A percentile compares a stretch with the other conserved stretches of the same genome.
These are phyloP conservation scores for Triplophysa bombifrons DNA, from an alignment of 2,797 vertebrate genomes.

Conservation along the genomic window DNA sequence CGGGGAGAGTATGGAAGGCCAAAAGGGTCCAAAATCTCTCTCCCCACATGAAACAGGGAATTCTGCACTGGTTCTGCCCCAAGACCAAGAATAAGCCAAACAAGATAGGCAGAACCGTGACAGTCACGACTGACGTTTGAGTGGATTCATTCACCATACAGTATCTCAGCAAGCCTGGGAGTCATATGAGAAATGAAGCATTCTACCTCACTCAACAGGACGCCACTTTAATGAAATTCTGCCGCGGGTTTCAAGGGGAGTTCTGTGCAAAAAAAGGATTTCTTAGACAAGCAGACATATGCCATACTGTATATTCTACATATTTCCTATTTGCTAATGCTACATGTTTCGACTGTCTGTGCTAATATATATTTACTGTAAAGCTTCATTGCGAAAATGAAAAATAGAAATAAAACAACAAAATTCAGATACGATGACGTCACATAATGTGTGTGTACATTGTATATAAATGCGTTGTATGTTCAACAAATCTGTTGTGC, in stretches of 20 bases:
- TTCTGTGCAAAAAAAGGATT: background rate
- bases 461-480: background rate
- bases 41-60: no score
- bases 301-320: no score
- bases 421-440: background rate
- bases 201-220: slow-evolving; percentile 3
- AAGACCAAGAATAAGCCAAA: no score
- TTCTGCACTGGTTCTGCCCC: no score
- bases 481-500: background rate
- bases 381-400: no score
- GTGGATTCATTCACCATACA: slow-evolving; percentile 13
- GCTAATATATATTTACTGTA: no score
- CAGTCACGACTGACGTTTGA: background rate
- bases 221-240: background rate
- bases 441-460: background rate
- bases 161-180: slow-evolving; percentile 4
- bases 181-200: background rate
- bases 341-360: no score
- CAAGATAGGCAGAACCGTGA: no score
- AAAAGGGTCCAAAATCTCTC: no score
- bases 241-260: background rate
- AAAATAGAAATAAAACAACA: no score
- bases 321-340: no score
- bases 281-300: background rate
- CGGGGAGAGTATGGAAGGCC: no score